A percentile compares a stretch with the other conserved stretches of the same genome.
phyloP scores from a whole-genome alignment of 2,113 vertebrate species.

The Ameiurus melas region DNA sequence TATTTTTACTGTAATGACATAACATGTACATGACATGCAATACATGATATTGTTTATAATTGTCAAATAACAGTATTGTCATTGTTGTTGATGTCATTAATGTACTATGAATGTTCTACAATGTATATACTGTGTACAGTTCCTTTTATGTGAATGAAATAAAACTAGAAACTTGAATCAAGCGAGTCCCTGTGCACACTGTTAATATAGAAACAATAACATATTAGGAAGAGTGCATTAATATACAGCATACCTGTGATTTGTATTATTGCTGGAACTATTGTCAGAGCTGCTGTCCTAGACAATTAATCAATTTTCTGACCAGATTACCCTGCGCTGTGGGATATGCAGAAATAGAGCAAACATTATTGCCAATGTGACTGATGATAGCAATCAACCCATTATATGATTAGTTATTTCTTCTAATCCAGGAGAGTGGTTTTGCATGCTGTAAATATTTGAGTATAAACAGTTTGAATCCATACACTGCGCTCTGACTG shows the following conservation, averaged over 20 bases:
- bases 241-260: neutral
- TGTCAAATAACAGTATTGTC: too few relatives aligned
- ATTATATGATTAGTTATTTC: conserved; percentile 1
- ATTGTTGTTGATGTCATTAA: neutral
- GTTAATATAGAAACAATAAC: neutral
- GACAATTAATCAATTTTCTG: neutral
- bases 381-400: conserved; percentile 16
- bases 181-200: neutral
- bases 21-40: neutral
- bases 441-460: conserved; percentile 3
- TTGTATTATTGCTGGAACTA: neutral
- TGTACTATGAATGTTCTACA: neutral
- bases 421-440: neutral
- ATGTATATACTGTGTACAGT: neutral
- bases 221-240: neutral
- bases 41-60: too few relatives aligned
- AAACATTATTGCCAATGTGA: neutral
- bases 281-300: neutral
- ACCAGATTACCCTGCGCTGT: neutral
- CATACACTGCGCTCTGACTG: neutral
- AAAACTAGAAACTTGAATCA: neutral
- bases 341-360: neutral
- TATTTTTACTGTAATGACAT: neutral
- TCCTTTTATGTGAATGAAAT: neutral
- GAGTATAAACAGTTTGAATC: conserved; percentile 9